Conservation (phyloP, 2,113 vertebrate species). For the Tyto alba region DNA sequence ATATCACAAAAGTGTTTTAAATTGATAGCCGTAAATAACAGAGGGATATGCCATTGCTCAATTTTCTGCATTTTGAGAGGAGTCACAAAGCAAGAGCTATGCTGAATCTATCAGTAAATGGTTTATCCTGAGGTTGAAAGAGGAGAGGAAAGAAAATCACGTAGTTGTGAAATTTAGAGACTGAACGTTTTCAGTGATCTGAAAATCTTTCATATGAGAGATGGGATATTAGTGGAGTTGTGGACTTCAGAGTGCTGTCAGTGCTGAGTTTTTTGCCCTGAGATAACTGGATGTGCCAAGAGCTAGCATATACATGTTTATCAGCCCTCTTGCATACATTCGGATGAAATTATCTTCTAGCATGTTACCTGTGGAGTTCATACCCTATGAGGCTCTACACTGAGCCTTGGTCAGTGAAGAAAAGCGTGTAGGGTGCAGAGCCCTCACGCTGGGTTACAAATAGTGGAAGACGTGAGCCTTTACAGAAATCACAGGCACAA, state of each 20-base stretch:
- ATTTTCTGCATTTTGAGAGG: background rate
- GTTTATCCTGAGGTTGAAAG: background rate
- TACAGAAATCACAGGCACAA: rapidly evolving
- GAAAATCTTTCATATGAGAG: background rate
- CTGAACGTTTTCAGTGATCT: background rate
- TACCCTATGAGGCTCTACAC: background rate
- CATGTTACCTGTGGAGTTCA: background rate
- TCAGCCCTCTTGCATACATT: background rate
- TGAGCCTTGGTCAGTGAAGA: background rate
- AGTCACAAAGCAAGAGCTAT: background rate
- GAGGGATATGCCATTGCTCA: background rate
- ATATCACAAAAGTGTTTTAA: background rate
- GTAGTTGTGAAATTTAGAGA: background rate
- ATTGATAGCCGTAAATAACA: background rate
- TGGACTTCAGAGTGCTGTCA: background rate
- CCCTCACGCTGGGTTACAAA: background rate
- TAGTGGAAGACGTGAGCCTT: background rate
- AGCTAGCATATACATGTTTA: background rate
- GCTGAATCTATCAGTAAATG: background rate
- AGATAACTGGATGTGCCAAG: background rate
- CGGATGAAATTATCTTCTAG: background rate
- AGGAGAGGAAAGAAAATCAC: background rate
- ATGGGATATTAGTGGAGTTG: background rate
- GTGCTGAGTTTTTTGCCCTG: background rate
- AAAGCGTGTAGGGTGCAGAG: background rate